A percentile compares a stretch with the other conserved stretches of the same genome.
These are phyloP conservation scores for Podarcis raffonei DNA, from an alignment of 2,113 vertebrate genomes.

Conservation along the genomic window DNA sequence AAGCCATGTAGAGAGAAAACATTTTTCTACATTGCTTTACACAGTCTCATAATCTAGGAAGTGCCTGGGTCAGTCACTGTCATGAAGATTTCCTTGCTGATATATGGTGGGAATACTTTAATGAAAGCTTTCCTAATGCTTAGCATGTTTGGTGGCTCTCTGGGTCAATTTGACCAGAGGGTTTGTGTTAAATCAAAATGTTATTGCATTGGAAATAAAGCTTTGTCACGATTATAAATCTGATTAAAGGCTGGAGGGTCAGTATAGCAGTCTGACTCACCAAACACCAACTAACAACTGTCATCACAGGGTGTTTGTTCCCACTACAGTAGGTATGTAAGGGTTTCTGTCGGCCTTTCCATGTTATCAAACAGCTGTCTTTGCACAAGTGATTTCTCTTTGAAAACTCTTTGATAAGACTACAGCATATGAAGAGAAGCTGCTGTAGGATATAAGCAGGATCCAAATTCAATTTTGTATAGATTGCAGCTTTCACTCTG, in stretches of 20 bases:
- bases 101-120: not conserved
- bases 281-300: slow-evolving; percentile 51
- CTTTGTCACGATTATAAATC: slow-evolving; percentile 50
- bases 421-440: slow-evolving; percentile 31
- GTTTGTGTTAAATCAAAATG: slow-evolving; percentile 9
- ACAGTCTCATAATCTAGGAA: not conserved
- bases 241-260: slow-evolving; percentile 36
- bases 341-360: slow-evolving; percentile 41
- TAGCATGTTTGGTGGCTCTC: not conserved
- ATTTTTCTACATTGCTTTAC: slow-evolving; percentile 45
- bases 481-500: slow-evolving; percentile 22
- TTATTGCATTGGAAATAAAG: slow-evolving; percentile 61
- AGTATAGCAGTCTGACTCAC: slow-evolving; percentile 33
- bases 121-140: not conserved
- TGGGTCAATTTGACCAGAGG: slow-evolving; percentile 15
- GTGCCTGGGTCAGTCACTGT: not conserved
- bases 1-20: slow-evolving; percentile 47
- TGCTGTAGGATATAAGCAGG: slow-evolving; percentile 39
- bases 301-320: slow-evolving; percentile 48
- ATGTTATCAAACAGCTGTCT: slow-evolving; percentile 53
- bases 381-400: slow-evolving; percentile 44
- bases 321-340: slow-evolving; percentile 9
- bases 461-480: slow-evolving; percentile 35
- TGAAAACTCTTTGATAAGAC: slow-evolving; percentile 50
- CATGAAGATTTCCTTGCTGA: slow-evolving; percentile 22